Base-by-base conservation (phyloP, 2,888 invertebrate genomes). In the Tachina grossa region DNA sequence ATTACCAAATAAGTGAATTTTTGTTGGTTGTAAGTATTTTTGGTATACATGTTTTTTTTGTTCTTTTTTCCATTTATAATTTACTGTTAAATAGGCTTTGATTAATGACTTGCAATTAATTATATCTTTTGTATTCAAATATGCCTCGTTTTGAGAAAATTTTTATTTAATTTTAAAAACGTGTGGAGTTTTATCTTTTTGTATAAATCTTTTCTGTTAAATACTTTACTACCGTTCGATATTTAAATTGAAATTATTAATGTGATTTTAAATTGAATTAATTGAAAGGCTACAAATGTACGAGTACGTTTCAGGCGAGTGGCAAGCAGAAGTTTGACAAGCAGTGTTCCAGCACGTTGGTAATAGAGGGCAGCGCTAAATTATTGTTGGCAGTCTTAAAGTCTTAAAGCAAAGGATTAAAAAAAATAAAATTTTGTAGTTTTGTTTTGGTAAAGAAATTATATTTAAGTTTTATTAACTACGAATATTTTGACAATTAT, bases 51-150 rank as follows among this genome's bases (percentile, higher is more conserved):
- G 9, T 61, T 11, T 57, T 14, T 49, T 16, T 68, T 16, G 47
- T 57, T 13, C 2, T 22, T 68, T 61, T 78, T 51, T 63, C 16
- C 63, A 16, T 71, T 71, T 72, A 63, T 79, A 82, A 82, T 85
- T 74, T 55, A 78, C 75, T 78, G 51, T 78, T 82, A 85, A 85
- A 82, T 76, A 72, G 59, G 41, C 51, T 79, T 71, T 85, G 85
- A 85, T 85, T 83, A 85, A 85, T 85, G 82, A 43, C 41, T 31
- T 57, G 66, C 82, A 71, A 83, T 85, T 85, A 76, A 85, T 85
- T 85, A 85, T 55, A 47, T 19, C 66, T 77, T 80, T 68, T 77
- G 81, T 81, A 77, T 72, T 78, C 59, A 47, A 61, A 53, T 43
- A 43, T 51, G 74, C 53, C 45, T 80, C 49, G 72, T 57, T 80